Conservation (phyloP, 1,140 invertebrate species). For the Phenacoccus solenopsis region DNA sequence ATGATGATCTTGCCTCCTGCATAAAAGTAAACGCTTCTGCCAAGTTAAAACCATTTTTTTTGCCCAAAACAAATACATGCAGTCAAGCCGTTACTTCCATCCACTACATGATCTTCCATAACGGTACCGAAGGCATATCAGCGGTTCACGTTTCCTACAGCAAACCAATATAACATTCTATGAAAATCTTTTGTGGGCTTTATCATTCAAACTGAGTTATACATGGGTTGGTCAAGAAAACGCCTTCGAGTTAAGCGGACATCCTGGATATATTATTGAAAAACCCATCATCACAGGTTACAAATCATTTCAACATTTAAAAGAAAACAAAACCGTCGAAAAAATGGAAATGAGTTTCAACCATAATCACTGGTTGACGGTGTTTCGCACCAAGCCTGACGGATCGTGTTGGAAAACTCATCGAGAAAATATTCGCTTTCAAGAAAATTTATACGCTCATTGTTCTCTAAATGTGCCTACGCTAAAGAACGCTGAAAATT, state of each 20-base stretch:
- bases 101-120: slow-evolving; percentile 41
- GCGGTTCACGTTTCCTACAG: slow-evolving; percentile 37
- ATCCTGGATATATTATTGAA: slow-evolving; percentile 49
- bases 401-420: neutral
- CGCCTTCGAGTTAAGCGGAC: slow-evolving; percentile 43
- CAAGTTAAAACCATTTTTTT: neutral
- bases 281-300: slow-evolving; percentile 39
- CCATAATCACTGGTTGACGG: neutral
- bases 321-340: neutral
- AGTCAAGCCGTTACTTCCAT: slow-evolving; percentile 35
- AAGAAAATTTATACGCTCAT: neutral
- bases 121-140: slow-evolving; percentile 41
- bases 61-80: slow-evolving; percentile 1
- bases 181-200: neutral
- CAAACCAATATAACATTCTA: neutral
- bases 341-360: neutral
- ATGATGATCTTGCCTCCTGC: neutral
- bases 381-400: neutral
- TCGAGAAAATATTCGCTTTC: neutral
- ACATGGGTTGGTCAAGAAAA: slow-evolving; percentile 32
- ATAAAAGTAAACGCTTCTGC: neutral
- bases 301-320: neutral
- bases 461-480: neutral
- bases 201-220: slow-evolving; percentile 37
- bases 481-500: neutral